A percentile compares a stretch with the other conserved stretches of the same genome.
Evolutionary conservation across 2,888 invertebrate species (phyloP).

Genomic region (Noctua janthe): DNA sequence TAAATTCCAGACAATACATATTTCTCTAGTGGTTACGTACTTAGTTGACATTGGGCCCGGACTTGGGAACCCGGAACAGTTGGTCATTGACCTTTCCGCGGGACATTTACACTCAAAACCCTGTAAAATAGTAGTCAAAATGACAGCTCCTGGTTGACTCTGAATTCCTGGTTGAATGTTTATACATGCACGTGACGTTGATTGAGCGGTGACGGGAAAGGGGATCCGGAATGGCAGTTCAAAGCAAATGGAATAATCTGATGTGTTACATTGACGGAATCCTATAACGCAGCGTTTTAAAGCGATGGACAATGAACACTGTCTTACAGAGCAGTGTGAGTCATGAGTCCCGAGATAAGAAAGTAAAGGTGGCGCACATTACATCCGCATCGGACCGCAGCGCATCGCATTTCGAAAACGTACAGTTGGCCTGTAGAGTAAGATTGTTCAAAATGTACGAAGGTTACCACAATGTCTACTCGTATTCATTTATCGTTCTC

Average conservation of each 20-base stretch:
- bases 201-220: conserved; percentile 38
- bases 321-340: neutral
- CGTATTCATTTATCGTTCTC: neutral
- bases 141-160: conserved; percentile 2
- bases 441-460: neutral
- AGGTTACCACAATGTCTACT: neutral
- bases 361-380: neutral
- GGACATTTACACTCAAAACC: conserved; percentile 21
- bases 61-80: conserved; percentile 14
- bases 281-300: conserved; percentile 20
- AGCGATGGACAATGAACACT: conserved; percentile 12
- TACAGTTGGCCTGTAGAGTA: neutral
- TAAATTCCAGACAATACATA: conserved; percentile 39
- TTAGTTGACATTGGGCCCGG: conserved; percentile 36
- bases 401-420: neutral
- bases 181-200: conserved; percentile 32
- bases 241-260: conserved; percentile 23
- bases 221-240: conserved; percentile 38
- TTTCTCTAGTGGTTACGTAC: conserved; percentile 25
- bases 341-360: neutral
- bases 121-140: conserved; percentile 17
- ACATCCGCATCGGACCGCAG: neutral
- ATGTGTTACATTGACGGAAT: conserved; percentile 18
- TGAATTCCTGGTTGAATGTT: conserved; percentile 15
- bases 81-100: conserved; percentile 48